Evolutionary conservation across 2,797 vertebrate species (phyloP).

Genomic region (Serranus cabrilla): DNA sequence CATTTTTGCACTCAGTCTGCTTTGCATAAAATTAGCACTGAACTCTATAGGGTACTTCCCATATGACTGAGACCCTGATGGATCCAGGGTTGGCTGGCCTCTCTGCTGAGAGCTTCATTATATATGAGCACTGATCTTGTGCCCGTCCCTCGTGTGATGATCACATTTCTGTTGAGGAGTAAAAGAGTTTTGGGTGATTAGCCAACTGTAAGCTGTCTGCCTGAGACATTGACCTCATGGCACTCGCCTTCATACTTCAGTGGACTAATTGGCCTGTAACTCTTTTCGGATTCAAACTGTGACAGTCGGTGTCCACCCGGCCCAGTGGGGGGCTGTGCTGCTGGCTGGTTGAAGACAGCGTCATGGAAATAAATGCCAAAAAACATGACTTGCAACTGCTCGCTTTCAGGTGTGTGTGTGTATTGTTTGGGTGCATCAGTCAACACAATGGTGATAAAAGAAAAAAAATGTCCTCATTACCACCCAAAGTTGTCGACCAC

Average conservation of each 20-base stretch:
- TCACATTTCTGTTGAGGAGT: constrained; percentile 48
- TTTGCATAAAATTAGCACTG: constrained; percentile 50
- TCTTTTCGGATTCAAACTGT: constrained; percentile 47
- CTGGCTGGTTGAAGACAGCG: constrained; percentile 9
- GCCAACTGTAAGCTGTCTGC: constrained; percentile 58
- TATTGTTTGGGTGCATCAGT: background rate
- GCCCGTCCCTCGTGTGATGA: constrained; percentile 41
- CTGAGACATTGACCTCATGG: constrained; percentile 50
- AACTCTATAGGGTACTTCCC: constrained; percentile 15
- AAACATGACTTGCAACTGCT: constrained; percentile 16
- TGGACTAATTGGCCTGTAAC: constrained; percentile 70
- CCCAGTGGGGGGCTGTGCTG: constrained; percentile 21
- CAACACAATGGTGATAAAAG: background rate
- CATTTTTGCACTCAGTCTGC: constrained; percentile 16
- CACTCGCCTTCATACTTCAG: constrained; percentile 55
- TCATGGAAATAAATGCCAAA: constrained; percentile 28
- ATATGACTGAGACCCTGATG: constrained; percentile 25
- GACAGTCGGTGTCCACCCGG: constrained; percentile 53
- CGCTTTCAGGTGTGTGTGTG: background rate
- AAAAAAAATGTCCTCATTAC: constrained; percentile 14
- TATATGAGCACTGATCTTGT: constrained; percentile 32
- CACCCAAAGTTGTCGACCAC: background rate
- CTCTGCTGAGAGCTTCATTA: constrained; percentile 38
- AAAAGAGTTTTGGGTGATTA: constrained; percentile 61
- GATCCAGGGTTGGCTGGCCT: constrained; percentile 17